Conservation (phyloP, 2,888 invertebrate species). For the Argyra leucocephala region DNA sequence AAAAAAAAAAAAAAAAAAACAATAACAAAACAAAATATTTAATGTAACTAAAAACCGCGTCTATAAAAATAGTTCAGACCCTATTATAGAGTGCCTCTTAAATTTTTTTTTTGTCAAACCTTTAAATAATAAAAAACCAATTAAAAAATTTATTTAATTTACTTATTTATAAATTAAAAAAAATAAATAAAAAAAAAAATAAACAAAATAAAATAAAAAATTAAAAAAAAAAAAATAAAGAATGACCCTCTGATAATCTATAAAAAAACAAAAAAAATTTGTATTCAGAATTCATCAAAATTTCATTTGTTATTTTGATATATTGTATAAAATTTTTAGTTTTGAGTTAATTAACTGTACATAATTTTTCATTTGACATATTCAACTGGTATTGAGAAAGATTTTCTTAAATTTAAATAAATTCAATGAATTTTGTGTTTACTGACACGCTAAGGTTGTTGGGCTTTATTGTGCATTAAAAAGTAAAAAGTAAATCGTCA, state of each 20-base stretch:
- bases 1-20: not conserved
- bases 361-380: no score
- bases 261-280: no score
- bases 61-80: not conserved
- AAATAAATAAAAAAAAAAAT: not conserved
- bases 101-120: not conserved
- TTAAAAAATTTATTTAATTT: not conserved
- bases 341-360: no score
- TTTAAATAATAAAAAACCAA: conserved; percentile 6
- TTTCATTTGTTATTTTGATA: not conserved
- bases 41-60: no score
- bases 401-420: no score
- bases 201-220: not conserved
- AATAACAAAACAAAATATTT: not conserved
- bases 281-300: not conserved
- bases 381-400: no score
- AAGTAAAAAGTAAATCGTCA: no score
- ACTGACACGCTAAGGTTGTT: no score
- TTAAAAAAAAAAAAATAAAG: not conserved
- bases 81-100: not conserved
- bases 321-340: no score
- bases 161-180: not conserved
- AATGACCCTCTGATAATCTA: not conserved
- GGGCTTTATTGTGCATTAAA: no score
- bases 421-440: no score